A percentile compares a stretch with the other conserved stretches of the same genome.
Conservation (phyloP, 2,113 vertebrate genomes). For the Dolichallabes microphthalmus region DNA sequence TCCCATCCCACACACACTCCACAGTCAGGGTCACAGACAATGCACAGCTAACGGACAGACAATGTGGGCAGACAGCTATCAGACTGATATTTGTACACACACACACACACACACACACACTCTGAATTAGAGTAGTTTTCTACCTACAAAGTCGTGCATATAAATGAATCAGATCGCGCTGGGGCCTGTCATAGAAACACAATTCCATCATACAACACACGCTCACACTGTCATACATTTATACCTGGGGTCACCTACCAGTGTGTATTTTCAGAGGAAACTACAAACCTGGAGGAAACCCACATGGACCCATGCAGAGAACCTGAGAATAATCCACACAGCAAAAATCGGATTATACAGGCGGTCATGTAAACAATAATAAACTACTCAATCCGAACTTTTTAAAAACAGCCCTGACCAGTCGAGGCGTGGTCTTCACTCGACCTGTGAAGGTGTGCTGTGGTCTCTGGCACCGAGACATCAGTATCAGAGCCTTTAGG, state of each 20-base stretch:
- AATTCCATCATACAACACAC: too few relatives aligned
- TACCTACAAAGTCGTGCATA: neutral
- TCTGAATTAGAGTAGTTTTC: neutral
- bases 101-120: constrained; percentile 19
- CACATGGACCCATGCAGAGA: neutral
- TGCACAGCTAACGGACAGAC: constrained; percentile 4
- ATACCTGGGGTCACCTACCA: neutral
- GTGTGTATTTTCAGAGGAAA: neutral
- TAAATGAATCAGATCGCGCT: too few relatives aligned
- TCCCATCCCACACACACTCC: constrained; percentile 30
- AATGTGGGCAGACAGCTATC: constrained; percentile 19
- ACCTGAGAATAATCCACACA: neutral
- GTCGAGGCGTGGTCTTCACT: too few relatives aligned
- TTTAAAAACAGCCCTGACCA: too few relatives aligned
- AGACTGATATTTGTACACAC: neutral
- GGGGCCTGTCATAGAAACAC: neutral
- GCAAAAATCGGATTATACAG: neutral
- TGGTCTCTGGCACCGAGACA: too few relatives aligned
- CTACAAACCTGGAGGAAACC: neutral
- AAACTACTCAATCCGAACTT: neutral
- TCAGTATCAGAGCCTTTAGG: too few relatives aligned
- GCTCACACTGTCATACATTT: neutral
- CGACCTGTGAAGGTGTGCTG: too few relatives aligned
- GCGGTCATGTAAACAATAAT: neutral
- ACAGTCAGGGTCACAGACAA: constrained; percentile 13